phyloP scores from a whole-genome alignment of 2,113 vertebrate genomes.

The Indicator indicator region DNA sequence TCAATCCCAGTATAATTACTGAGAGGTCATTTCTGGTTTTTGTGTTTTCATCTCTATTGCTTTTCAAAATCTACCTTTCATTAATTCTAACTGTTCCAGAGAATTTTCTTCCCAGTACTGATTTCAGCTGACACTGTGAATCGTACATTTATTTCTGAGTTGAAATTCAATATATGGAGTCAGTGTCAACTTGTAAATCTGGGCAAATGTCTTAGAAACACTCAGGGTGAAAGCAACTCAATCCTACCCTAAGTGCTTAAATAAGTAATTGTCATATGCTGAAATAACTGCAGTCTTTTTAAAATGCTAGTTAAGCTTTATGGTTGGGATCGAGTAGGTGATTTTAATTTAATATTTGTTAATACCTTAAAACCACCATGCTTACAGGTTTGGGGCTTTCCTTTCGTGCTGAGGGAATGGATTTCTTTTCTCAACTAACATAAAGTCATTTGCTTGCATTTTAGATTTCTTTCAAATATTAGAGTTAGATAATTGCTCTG shows the following conservation, averaged over 20 bases:
- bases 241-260: neutral
- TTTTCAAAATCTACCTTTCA: neutral
- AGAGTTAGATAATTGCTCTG: neutral
- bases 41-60: neutral
- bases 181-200: neutral
- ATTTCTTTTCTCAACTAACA: neutral
- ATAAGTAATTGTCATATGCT: neutral
- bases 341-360: neutral
- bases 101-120: neutral
- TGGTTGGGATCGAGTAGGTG: neutral
- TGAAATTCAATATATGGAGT: neutral
- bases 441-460: neutral
- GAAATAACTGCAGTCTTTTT: neutral
- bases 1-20: constrained; percentile 97
- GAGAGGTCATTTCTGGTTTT: constrained; percentile 81
- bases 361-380: neutral
- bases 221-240: neutral
- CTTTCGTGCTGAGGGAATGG: neutral
- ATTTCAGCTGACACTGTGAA: neutral
- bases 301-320: neutral
- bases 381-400: neutral
- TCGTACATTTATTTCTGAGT: neutral
- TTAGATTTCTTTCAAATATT: neutral
- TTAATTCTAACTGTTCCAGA: neutral
- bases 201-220: neutral